Conservation (phyloP, 2,797 vertebrate species). For the Gouania willdenowi region DNA sequence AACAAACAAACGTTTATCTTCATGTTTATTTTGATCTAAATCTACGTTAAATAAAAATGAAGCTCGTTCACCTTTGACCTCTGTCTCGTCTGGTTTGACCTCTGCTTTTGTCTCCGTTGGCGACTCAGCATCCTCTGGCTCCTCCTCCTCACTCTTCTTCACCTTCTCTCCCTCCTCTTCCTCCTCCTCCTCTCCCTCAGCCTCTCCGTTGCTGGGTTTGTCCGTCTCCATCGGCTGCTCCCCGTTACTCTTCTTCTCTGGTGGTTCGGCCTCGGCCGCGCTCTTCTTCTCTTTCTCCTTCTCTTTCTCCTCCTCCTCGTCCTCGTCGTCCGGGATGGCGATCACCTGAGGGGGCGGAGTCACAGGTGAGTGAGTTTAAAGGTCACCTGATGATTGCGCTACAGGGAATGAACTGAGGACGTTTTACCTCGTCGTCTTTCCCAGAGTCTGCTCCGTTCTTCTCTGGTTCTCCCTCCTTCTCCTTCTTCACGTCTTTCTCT, state of each 20-base stretch:
- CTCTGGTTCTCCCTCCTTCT: conserved; percentile 43
- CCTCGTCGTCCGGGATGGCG: conserved; percentile 72
- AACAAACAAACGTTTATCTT: no score
- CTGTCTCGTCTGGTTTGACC: conserved; percentile 56
- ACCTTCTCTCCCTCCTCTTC: conserved; percentile 16
- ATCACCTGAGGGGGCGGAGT: conserved; percentile 60
- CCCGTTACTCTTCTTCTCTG: conserved; percentile 50
- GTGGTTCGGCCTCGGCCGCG: no score
- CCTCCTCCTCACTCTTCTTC: conserved; percentile 42
- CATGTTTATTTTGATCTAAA: no score
- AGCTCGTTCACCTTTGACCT: conserved; percentile 63
- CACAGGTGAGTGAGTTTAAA: background rate
- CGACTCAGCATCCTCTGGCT: conserved; percentile 47
- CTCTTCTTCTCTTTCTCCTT: conserved; percentile 47
- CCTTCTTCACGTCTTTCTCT: conserved; percentile 70
- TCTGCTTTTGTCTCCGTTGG: conserved; percentile 50
- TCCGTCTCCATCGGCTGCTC: conserved; percentile 64
- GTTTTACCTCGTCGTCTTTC: conserved; percentile 67
- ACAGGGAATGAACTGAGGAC: no score
- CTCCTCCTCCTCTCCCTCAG: conserved; percentile 30
- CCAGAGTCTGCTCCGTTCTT: conserved; percentile 62
- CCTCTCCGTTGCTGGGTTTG: conserved; percentile 52
- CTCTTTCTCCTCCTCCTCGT: conserved; percentile 43
- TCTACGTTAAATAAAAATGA: no score
- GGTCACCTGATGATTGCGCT: accelerated